phyloP scores from a whole-genome alignment of 2,113 vertebrate species.

The Rhodinocichla rosea region DNA sequence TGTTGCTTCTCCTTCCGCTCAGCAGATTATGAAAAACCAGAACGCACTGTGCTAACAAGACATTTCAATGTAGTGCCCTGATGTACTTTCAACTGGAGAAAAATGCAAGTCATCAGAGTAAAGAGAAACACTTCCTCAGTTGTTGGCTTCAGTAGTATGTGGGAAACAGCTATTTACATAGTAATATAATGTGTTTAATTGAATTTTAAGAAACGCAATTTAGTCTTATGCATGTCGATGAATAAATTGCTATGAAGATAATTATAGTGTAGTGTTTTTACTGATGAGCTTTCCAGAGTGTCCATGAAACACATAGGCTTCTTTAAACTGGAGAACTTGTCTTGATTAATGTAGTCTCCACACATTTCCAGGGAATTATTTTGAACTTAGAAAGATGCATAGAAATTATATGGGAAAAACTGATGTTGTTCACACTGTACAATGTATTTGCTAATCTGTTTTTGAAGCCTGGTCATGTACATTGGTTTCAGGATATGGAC shows the following conservation, averaged over 20 bases:
- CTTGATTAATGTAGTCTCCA: neutral
- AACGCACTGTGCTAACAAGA: neutral
- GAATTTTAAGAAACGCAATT: neutral
- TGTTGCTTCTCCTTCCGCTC: neutral
- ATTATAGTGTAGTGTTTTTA: neutral
- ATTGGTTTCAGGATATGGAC: neutral
- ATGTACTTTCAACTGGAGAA: neutral
- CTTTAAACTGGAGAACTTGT: neutral
- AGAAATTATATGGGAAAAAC: neutral
- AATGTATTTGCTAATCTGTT: neutral
- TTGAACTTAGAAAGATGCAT: neutral
- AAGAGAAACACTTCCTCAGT: neutral
- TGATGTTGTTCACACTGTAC: neutral
- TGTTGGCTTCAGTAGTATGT: neutral
- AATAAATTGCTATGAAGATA: conserved; percentile 1
- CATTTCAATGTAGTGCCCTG: neutral
- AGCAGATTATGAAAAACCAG: neutral
- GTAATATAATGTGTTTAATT: neutral
- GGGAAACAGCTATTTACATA: neutral
- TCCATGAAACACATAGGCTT: neutral
- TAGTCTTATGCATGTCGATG: neutral
- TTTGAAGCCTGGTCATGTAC: neutral
- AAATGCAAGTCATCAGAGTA: neutral
- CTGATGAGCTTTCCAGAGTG: neutral
- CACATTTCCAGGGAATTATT: neutral